Base-by-base conservation (phyloP, 2,888 invertebrate genomes). In the Andrena marginata region DNA sequence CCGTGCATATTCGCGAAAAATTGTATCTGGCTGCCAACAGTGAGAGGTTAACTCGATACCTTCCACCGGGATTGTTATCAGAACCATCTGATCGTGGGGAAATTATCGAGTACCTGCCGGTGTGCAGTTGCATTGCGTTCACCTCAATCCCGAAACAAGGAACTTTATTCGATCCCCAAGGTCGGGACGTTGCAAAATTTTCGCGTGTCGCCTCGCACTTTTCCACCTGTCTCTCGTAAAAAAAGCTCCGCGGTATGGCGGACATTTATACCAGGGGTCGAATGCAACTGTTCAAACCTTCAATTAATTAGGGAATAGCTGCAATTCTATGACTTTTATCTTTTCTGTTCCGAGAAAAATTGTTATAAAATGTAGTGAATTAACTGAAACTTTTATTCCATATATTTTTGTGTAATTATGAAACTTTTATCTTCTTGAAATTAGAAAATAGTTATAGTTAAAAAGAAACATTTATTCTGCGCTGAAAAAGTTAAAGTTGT, bases 41-140 rank as follows among this genome's bases (percentile, higher is more conserved):
- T 51, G 68, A 74, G 56, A 68, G 63, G 71, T 72, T 63, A 63
- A 56, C 29, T 48, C 71, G 20, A 67, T 62, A 67, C 65, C 60
- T 54, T 67, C 33, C 69, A 42, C 62, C 20, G 49, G 48, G 60
- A 76, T 62, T 26, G 51, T 71, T 80, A 71, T 76, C 69, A 10
- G n/a, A 51, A 67, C 79, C 76, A 76, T 65, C 51, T 33, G 75
- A n/a, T 64, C 54, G 54, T 8, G 56, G 64, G 56, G 69, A 63
- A 68, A 49, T 69, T 56, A 63, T 69, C 74, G 33, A 10, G 16
- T 71, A 56, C 23, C 35, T 68, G 20, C n/a, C 2, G 7, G 64
- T 26, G 29, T 26, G 20, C 59, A 10, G 33, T 56, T 31, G 29
- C 49, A 10, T 49, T 33, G 23, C 54, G 35, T 62, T 71, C 64